Percentiles rank a stretch among this genome's conserved stretches.
Conservation (phyloP, 2,113 vertebrate species). For the Rhagologus leucostigma region DNA sequence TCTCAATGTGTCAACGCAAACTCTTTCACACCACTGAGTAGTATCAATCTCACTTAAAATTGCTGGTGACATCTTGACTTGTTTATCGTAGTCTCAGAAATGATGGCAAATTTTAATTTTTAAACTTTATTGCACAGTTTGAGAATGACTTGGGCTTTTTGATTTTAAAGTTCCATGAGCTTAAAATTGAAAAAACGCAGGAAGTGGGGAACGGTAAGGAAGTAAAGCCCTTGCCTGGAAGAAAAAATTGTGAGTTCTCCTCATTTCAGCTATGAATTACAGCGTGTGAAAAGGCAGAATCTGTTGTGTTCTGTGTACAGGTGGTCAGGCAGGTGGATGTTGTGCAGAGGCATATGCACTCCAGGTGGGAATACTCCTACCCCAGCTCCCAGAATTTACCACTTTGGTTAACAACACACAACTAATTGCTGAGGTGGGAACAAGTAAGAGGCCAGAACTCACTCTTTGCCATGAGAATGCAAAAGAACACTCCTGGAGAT, state of each 20-base stretch:
- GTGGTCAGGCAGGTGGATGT: neutral
- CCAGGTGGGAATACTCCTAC: neutral
- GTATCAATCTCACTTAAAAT: conserved; percentile 35
- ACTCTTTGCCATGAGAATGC: neutral
- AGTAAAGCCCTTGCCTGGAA: neutral
- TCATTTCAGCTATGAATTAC: neutral
- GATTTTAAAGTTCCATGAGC: neutral
- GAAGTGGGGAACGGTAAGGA: neutral
- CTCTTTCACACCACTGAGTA: neutral
- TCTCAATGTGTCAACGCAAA: conserved; percentile 26
- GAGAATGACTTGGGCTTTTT: neutral
- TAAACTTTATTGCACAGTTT: neutral
- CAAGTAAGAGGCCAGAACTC: neutral
- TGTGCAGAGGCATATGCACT: neutral
- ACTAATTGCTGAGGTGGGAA: neutral
- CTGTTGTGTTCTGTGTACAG: accelerated
- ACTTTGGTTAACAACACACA: neutral
- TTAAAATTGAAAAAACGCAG: neutral
- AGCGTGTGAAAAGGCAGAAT: neutral
- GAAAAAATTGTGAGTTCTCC: neutral
- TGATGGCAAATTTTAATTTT: neutral
- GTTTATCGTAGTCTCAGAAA: conserved; percentile 7
- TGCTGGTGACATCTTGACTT: neutral
- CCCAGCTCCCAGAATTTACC: neutral
- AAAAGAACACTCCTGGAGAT: neutral